Conservation (phyloP, 2,113 vertebrate species). For the Tupaia tana region DNA sequence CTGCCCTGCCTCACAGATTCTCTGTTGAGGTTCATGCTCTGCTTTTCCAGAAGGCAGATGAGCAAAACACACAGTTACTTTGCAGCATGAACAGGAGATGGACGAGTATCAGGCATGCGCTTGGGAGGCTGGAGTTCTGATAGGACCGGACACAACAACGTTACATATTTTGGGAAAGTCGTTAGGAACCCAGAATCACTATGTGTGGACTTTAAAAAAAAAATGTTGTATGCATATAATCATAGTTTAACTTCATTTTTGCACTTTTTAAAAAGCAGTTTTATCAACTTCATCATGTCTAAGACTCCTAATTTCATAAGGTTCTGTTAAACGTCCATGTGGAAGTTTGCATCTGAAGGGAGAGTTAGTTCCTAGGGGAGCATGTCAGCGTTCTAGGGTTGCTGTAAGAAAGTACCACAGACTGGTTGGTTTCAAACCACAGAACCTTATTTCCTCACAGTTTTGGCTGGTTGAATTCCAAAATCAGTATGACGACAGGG, state of each 20-base stretch:
- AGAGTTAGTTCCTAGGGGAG: background rate
- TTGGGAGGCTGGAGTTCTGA: background rate
- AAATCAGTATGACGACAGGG: background rate
- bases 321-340: no score
- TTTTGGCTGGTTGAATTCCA: background rate
- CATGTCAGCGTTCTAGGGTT: background rate
- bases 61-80: no score
- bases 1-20: fast-evolving
- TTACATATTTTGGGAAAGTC: background rate
- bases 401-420: background rate
- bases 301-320: background rate
- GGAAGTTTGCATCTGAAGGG: background rate
- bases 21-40: background rate
- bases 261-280: background rate
- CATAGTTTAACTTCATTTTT: no score
- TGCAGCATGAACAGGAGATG: background rate
- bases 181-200: background rate
- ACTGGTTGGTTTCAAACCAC: background rate
- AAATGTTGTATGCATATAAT: no score
- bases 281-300: background rate
- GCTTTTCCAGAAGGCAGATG: background rate
- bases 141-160: no score
- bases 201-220: no score
- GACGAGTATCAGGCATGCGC: background rate
- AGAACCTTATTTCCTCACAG: background rate